phyloP scores from a whole-genome alignment of 1,140 invertebrate genomes.

The Neodiprion virginianus region DNA sequence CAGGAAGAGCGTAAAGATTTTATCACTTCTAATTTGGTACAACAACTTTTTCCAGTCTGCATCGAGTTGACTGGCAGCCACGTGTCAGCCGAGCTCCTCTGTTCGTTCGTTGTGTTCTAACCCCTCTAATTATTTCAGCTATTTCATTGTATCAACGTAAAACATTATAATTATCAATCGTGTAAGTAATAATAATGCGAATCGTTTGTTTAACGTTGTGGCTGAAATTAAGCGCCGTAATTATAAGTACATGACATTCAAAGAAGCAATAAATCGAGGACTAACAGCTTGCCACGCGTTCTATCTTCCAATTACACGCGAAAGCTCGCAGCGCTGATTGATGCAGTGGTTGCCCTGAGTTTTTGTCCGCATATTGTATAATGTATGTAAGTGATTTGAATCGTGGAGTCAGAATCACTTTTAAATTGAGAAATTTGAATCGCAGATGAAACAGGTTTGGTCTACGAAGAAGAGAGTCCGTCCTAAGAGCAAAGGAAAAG shows the following conservation, averaged over 20 bases:
- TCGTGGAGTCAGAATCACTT: background rate
- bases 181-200: too few relatives aligned
- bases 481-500: constrained; percentile 36
- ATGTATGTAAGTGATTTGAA: background rate
- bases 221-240: too few relatives aligned
- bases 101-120: too few relatives aligned
- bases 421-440: constrained; percentile 34
- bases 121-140: background rate
- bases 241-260: too few relatives aligned
- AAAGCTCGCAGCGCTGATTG: background rate
- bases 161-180: too few relatives aligned
- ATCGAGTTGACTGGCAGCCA: background rate
- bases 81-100: background rate
- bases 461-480: constrained; percentile 39
- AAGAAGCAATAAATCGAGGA: too few relatives aligned
- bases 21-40: background rate
- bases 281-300: background rate
- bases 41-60: background rate
- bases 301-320: background rate
- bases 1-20: constrained; percentile 3
- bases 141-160: background rate
- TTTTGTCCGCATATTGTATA: background rate
- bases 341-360: background rate
- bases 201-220: too few relatives aligned
- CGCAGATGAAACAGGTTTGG: constrained; percentile 45